Base-by-base conservation (phyloP, 2,888 invertebrate species). In the Serrognathus titanus region DNA sequence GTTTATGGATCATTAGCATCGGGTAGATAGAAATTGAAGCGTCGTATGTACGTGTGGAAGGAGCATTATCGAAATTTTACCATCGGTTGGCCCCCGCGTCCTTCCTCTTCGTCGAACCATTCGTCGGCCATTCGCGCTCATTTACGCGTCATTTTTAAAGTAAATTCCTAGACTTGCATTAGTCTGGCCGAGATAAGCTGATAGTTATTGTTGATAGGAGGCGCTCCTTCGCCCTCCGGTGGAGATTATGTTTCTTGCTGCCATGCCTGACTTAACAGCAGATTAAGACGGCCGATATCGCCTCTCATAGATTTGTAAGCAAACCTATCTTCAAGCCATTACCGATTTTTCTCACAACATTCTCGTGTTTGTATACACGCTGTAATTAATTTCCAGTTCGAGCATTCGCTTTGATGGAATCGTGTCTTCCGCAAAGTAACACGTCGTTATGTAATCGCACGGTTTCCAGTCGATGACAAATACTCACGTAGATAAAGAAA, bases 151-250 rank as follows among this genome's bases (percentile, higher is more conserved):
- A 65, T 66, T 67, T 68, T 69, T 62, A 67, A 66, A 64, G 56
- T 57, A 66, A 68, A 53, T 66, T 66, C 66, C 65, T 61, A 64
- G 66, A 69, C 68, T 62, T 66, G 65, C 69, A 69, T 69, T 69
- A 69, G 67, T 66, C 65, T 63, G 64, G 62, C 39, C 37, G 60
- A 62, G 69, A 69, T 69, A 66, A 66, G 58, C 43, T 48, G 64
- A 66, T 66, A 64, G 58, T 59, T 45, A 56, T 52, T 57, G 53
- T 51, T 54, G 62, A 63, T 67, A 65, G 53, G 56, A 57, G 62
- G 54, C 55, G 56, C 56, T 61, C 62, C 63, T 61, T 63, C 62
- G 61, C 58, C 61, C 63, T 65, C 63, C 60, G 57, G 63, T 48
- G 24, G 16, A 38, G 39, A 50, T 50, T 50, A 50, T 24, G 39